Conservation (phyloP, 2,888 invertebrate species). For the Lithosia quadra region DNA sequence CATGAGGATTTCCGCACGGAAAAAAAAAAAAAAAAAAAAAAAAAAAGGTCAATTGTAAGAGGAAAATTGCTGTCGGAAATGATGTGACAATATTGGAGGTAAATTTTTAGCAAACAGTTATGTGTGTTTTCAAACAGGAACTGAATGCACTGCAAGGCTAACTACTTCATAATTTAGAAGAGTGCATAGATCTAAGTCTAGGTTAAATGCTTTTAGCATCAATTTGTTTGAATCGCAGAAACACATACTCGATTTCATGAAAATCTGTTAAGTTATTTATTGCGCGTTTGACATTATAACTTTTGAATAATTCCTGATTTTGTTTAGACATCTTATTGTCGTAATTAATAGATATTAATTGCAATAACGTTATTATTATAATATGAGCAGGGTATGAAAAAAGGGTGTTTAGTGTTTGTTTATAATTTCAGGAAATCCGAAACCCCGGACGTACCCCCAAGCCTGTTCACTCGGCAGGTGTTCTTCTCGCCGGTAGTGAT, state of each 20-base stretch:
- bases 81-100: slow-evolving; percentile 19
- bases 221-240: no score
- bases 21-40: no score
- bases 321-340: no score
- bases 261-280: no score
- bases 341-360: neutral
- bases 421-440: slow-evolving; percentile 61
- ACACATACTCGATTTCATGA: no score
- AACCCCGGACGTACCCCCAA: slow-evolving; percentile 58
- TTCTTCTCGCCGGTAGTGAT: slow-evolving; percentile 80
- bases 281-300: no score
- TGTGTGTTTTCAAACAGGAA: neutral
- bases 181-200: neutral
- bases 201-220: no score
- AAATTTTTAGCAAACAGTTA: neutral
- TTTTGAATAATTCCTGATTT: no score
- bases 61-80: slow-evolving; percentile 11
- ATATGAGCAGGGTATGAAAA: neutral
- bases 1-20: no score
- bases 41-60: slow-evolving; percentile 18
- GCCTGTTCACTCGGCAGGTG: slow-evolving; percentile 78
- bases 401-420: neutral
- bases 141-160: neutral
- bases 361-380: neutral
- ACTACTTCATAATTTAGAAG: neutral